phyloP scores from a whole-genome alignment of 23 tunicate species.

The Halocynthia roretzi region DNA sequence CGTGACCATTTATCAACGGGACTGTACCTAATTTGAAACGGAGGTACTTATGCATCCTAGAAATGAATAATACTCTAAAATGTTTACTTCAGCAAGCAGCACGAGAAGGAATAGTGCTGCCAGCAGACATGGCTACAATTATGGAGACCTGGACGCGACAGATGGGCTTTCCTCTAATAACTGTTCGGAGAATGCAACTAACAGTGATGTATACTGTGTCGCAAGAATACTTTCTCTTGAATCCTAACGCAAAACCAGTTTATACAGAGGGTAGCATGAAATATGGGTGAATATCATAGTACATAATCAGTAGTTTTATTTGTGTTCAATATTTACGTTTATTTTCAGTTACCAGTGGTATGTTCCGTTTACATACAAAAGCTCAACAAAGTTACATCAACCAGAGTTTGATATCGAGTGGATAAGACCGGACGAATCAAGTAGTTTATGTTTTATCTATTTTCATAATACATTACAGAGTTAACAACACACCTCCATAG shows the following conservation, averaged over 20 bases:
- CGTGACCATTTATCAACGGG: no score
- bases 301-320: not conserved
- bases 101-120: not conserved
- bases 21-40: no score
- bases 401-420: conserved; percentile 11
- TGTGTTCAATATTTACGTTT: not conserved
- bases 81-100: no score
- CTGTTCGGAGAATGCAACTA: conserved; percentile 10
- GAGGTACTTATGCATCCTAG: no score
- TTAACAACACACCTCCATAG: no score
- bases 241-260: conserved; percentile 44
- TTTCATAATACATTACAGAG: no score
- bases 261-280: conserved; percentile 46
- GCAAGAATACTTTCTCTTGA: conserved; percentile 74
- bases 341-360: conserved; percentile 62
- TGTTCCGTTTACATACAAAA: conserved; percentile 69
- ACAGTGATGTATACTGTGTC: conserved; percentile 3
- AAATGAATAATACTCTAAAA: no score
- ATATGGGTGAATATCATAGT: conserved; percentile 29
- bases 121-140: conserved; percentile 24
- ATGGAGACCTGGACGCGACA: conserved; percentile 78
- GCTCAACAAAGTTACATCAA: conserved; percentile 11
- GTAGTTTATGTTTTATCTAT: conserved; percentile 7
- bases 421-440: conserved; percentile 17
- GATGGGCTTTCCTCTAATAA: conserved; percentile 92